Evolutionary conservation across 2,888 invertebrate species (phyloP).

Genomic region (Chydorus sphaericus): DNA sequence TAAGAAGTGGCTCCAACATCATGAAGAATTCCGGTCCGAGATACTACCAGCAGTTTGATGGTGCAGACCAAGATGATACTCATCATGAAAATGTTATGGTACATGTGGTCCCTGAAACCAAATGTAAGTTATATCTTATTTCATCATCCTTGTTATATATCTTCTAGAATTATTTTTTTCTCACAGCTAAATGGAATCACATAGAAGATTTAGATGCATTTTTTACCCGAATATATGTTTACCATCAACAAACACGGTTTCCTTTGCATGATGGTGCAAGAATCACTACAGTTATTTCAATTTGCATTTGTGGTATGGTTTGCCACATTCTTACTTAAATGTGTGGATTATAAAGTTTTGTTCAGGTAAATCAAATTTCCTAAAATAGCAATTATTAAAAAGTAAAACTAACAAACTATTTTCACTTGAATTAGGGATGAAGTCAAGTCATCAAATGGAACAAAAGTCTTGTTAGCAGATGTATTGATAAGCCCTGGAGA

Average conservation of each 20-base stretch:
- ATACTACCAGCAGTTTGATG: background rate
- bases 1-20: background rate
- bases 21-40: background rate
- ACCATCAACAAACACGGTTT: constrained; percentile 94
- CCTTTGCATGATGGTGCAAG: constrained; percentile 70
- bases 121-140: constrained; percentile 34
- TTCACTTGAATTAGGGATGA: background rate
- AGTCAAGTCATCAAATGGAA: background rate
- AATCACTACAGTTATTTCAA: constrained; percentile 62
- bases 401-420: too few species aligned
- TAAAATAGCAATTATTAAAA: too few species aligned
- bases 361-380: too few species aligned
- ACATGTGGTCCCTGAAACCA: constrained; percentile 74
- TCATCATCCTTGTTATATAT: background rate
- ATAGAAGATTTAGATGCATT: constrained; percentile 94
- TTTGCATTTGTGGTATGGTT: constrained; percentile 79
- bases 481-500: constrained; percentile 42
- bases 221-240: constrained; percentile 86
- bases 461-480: constrained; percentile 34
- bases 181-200: constrained; percentile 79
- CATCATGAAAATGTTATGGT: constrained; percentile 38
- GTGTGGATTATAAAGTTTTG: constrained; percentile 70
- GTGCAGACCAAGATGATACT: background rate
- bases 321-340: constrained; percentile 67
- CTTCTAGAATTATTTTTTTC: constrained; percentile 12